These are phyloP conservation scores for Paragorgia papillata DNA, from an alignment of 92 coral and sea anemone species.

Conservation along the genomic window DNA sequence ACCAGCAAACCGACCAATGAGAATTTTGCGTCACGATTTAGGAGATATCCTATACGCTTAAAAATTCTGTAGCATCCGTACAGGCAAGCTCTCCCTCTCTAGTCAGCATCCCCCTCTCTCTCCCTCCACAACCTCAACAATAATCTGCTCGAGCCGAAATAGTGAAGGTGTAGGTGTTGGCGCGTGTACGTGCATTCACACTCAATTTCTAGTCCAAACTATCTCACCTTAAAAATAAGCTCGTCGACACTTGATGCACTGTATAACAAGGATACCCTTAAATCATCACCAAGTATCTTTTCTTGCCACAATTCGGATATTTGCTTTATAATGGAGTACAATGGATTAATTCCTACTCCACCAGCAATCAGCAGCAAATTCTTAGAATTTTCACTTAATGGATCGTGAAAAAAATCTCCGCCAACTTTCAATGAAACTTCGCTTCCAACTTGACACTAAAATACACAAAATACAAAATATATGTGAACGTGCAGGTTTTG, in stretches of 20 bases:
- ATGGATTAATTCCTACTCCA: slow-evolving; percentile 95
- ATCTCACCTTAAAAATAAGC: slow-evolving; percentile 76
- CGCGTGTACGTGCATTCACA: too few species aligned
- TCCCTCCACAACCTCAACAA: too few species aligned
- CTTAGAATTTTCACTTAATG: slow-evolving; percentile 37
- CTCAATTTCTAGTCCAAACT: neutral
- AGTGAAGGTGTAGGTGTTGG: too few species aligned
- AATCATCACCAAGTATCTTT: slow-evolving; percentile 18
- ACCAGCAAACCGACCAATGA: too few species aligned
- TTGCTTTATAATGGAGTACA: slow-evolving; percentile 76
- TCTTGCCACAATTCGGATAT: slow-evolving; percentile 46
- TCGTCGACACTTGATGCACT: slow-evolving; percentile 85
- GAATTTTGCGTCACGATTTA: too few species aligned
- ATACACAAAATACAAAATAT: neutral
- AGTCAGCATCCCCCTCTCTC: too few species aligned
- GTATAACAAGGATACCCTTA: slow-evolving; percentile 62
- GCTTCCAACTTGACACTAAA: slow-evolving; percentile 80
- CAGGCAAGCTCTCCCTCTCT: too few species aligned
- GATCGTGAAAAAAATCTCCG: slow-evolving; percentile 77
- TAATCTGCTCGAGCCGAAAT: too few species aligned
- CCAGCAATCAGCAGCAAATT: slow-evolving; percentile 88
- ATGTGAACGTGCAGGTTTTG: too few species aligned
- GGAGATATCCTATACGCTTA: too few species aligned
- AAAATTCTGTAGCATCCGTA: too few species aligned
- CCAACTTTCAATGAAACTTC: slow-evolving; percentile 86